A percentile compares a stretch with the other conserved stretches of the same genome.
Evolutionary conservation across 2,797 vertebrate species (phyloP).

Genomic region (Champsocephalus esox): DNA sequence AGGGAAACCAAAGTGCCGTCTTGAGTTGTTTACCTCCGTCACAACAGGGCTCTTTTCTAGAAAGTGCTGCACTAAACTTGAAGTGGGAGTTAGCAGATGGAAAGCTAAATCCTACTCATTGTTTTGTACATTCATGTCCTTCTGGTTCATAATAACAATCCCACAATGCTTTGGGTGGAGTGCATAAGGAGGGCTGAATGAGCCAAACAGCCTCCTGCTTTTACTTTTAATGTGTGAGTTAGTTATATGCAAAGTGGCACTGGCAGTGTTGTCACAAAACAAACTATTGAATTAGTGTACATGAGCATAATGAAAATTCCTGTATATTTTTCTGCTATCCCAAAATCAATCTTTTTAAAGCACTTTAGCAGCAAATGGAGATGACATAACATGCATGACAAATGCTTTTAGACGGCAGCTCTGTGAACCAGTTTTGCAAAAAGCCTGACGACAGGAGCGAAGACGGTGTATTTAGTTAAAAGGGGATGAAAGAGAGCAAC

Average conservation of each 20-base stretch:
- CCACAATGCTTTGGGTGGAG: background rate
- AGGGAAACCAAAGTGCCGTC: slow-evolving; percentile 58
- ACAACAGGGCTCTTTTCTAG: slow-evolving; percentile 14
- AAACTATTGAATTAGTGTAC: slow-evolving; percentile 23
- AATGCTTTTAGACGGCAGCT: slow-evolving; percentile 34
- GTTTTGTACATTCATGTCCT: slow-evolving; percentile 14
- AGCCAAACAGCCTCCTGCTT: background rate
- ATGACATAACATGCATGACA: slow-evolving; percentile 43
- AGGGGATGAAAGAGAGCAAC: slow-evolving; percentile 17
- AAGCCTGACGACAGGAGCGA: slow-evolving; percentile 23
- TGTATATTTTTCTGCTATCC: slow-evolving; percentile 22
- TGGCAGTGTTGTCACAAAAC: background rate
- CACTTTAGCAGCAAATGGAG: slow-evolving; percentile 38
- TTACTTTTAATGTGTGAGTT: background rate
- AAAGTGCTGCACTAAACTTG: slow-evolving; percentile 17
- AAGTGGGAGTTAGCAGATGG: slow-evolving; percentile 31
- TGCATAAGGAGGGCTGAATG: background rate
- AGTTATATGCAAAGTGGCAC: slow-evolving; percentile 2
- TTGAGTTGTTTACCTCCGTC: slow-evolving; percentile 31
- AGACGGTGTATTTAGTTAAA: slow-evolving; percentile 33
- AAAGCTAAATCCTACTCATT: slow-evolving; percentile 33
- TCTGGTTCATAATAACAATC: slow-evolving; percentile 23
- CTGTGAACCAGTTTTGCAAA: slow-evolving; percentile 29
- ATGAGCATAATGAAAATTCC: slow-evolving; percentile 4
- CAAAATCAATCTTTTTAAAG: slow-evolving; percentile 34